Evolutionary conservation across 2,113 vertebrate genomes (phyloP).

Genomic region (Brachypodius melanocephalos): DNA sequence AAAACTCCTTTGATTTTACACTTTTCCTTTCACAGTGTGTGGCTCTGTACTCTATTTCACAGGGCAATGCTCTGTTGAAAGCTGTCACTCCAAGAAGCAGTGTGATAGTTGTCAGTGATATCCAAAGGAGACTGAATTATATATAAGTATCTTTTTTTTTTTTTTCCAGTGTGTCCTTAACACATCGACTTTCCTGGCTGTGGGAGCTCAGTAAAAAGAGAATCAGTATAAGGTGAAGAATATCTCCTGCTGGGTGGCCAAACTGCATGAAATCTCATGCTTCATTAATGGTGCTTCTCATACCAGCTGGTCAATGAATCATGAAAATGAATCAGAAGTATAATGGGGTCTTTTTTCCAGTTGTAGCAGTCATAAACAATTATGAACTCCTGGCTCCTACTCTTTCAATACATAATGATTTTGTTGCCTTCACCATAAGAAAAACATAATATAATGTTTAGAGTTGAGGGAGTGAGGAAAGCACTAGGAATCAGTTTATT

Average conservation of each 20-base stretch:
- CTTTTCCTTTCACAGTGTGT: conserved; percentile 63
- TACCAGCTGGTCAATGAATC: conserved; percentile 73
- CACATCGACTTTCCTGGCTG: conserved; percentile 32
- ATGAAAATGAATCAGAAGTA: conserved; percentile 71
- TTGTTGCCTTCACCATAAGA: conserved; percentile 3
- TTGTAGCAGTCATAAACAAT: conserved; percentile 60
- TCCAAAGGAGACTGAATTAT: conserved; percentile 59
- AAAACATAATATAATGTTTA: background rate
- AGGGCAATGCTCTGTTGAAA: conserved; percentile 62
- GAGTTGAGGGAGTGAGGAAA: background rate
- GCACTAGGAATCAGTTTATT: background rate
- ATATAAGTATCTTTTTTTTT: conserved; percentile 33
- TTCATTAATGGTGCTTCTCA: conserved; percentile 73
- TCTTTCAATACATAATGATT: conserved; percentile 4
- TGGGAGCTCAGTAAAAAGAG: conserved; percentile 17
- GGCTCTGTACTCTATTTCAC: conserved; percentile 69
- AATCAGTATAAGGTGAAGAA: conserved; percentile 57
- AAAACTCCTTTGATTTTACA: conserved; percentile 67
- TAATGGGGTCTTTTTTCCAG: background rate
- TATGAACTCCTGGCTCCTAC: conserved; percentile 42
- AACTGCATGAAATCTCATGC: conserved; percentile 63
- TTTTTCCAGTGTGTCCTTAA: conserved; percentile 43
- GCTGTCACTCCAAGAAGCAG: conserved; percentile 56
- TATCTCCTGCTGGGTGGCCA: conserved; percentile 51
- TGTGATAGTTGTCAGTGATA: conserved; percentile 49